Evolutionary conservation across 2,888 invertebrate genomes (phyloP), one percentile per base, ranked within the genome.

Genomic region (Leptinotarsa peninsularis): DNA sequence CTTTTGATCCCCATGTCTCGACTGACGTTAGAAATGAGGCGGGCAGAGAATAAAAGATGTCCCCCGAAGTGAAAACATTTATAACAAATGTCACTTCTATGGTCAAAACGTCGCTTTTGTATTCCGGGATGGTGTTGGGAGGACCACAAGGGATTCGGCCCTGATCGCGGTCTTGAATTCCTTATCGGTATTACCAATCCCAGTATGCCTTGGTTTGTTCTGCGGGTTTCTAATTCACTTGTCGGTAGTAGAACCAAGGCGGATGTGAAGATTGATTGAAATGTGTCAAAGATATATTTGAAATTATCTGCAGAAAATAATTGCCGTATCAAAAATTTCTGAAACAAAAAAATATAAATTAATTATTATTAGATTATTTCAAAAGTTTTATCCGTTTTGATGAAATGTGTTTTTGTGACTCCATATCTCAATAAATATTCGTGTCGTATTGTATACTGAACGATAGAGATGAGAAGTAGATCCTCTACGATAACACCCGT

Each of bases 181-280:
- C 85, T 86, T 86, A 86, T 85, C 85, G 83, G 84, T 82, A 86
- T 85, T 83, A 83, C 83, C 83, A 85, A 86, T 85, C 85, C 83
- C 81, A 80, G 81, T 81, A 79, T 79, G 76, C 76, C 76, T 74
- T 78, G 79, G 78, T 79, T 83, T 81, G 83, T 78, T 76, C 82
- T 84, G 83, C 83, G 73, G 85, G 80, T 84, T 85, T 84, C 83
- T 86, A 85, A 85, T 85, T 84, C 84, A 84, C 82, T 82, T 81
- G 79, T 79, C 33, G 15, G 63, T 7, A 27, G 60, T 5, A 27
- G 17, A 21, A 27, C 4, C 60, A 27, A 27, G 4, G 60, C 13
- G 10, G 54, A 10, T 54, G 7, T 54, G 18, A 54, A 7, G 18
- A 18, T 18, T 60, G 60, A 60, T 60, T 60, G 27, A 1, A 60